phyloP scores from a whole-genome alignment of 2,797 vertebrate species.

The Hoplostethus mediterraneus region DNA sequence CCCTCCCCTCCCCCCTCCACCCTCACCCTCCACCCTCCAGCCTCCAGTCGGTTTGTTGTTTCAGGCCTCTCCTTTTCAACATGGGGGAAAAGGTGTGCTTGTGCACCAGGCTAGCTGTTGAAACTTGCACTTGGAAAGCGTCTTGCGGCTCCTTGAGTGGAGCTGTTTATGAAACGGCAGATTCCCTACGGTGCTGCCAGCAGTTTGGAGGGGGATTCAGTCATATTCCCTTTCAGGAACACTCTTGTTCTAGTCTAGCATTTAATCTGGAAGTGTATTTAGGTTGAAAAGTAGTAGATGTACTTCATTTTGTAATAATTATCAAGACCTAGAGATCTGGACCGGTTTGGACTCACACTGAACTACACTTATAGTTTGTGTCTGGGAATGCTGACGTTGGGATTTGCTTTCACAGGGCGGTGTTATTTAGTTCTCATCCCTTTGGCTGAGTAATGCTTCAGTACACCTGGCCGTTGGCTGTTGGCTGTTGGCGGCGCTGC shows the following conservation, averaged over 20 bases:
- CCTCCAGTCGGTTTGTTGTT: slow-evolving; percentile 77
- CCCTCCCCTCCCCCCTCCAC: not conserved
- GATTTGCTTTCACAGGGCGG: slow-evolving; percentile 49
- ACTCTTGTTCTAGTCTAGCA: slow-evolving; percentile 16
- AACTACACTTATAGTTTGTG: slow-evolving; percentile 18
- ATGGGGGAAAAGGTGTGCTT: slow-evolving; percentile 77
- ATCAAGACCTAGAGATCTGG: slow-evolving; percentile 15
- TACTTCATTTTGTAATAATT: slow-evolving; percentile 34
- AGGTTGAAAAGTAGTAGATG: slow-evolving; percentile 30
- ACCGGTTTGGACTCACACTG: slow-evolving; percentile 36
- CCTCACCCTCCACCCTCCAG: slow-evolving; percentile 40
- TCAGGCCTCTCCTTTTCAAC: slow-evolving; percentile 76
- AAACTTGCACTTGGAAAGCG: slow-evolving; percentile 76
- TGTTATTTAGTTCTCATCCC: slow-evolving; percentile 57
- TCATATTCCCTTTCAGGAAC: slow-evolving; percentile 40
- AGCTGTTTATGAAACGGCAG: slow-evolving; percentile 72
- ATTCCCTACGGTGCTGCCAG: slow-evolving; percentile 64
- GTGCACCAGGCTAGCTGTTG: slow-evolving; percentile 68
- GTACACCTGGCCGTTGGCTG: slow-evolving; percentile 69
- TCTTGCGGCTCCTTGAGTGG: slow-evolving; percentile 50
- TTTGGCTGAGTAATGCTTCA: slow-evolving; percentile 62
- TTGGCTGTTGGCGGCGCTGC: too few species aligned
- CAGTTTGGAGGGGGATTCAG: slow-evolving; percentile 40
- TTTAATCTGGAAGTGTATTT: slow-evolving; percentile 24
- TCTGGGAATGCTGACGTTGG: slow-evolving; percentile 64